Conservation (phyloP, 2,113 vertebrate species). For the Guaruba guarouba region DNA sequence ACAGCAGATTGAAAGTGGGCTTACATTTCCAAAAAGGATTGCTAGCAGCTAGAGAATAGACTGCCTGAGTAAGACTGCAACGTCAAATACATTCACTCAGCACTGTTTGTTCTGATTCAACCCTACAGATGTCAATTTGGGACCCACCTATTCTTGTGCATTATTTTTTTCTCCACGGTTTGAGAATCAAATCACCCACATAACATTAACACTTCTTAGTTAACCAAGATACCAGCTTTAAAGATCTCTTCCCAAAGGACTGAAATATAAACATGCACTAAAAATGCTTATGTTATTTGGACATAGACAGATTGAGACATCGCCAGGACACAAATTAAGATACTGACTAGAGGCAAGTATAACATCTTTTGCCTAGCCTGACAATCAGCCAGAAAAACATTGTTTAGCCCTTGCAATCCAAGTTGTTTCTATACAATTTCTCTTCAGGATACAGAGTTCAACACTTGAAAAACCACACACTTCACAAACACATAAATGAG, state of each 20-base stretch:
- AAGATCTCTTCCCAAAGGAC: background rate
- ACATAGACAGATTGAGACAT: background rate
- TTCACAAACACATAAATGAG: background rate
- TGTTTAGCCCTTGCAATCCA: background rate
- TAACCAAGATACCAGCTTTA: background rate
- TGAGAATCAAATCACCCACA: background rate
- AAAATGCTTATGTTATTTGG: background rate
- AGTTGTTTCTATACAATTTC: background rate
- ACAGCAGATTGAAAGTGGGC: background rate
- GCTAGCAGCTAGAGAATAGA: background rate
- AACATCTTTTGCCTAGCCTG: background rate
- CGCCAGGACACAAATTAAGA: background rate
- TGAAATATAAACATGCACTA: background rate
- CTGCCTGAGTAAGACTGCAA: background rate
- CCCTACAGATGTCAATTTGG: background rate
- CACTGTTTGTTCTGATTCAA: background rate
- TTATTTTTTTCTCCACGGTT: background rate
- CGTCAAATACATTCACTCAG: background rate
- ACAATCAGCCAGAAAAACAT: background rate
- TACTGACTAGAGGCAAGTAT: background rate
- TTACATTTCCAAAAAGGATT: background rate
- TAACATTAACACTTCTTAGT: background rate
- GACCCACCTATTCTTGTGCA: background rate
- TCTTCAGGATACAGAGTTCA: background rate
- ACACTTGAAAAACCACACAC: accelerated